Evolutionary conservation across 2,888 invertebrate species (phyloP).

Genomic region (Pimpla rufipes): DNA sequence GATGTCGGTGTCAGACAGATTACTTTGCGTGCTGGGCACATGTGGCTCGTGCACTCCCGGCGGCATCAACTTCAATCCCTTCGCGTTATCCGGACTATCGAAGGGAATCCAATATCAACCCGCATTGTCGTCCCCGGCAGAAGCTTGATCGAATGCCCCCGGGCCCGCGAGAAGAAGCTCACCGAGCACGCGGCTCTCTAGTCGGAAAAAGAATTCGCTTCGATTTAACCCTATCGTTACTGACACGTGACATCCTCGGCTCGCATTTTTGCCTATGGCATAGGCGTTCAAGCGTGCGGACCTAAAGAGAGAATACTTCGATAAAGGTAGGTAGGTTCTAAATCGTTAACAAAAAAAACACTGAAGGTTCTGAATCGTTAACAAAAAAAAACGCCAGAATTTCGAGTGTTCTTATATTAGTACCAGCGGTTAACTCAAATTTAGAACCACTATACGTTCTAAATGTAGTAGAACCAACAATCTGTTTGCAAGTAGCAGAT

Average conservation of each 20-base stretch:
- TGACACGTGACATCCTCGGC: constrained; percentile 1
- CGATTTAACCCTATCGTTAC: neutral
- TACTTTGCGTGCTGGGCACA: constrained; percentile 60
- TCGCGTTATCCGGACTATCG: constrained; percentile 49
- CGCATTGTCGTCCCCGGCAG: constrained; percentile 50
- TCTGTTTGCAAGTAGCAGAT: too few species aligned
- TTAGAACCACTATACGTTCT: too few species aligned
- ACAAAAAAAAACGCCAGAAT: too few species aligned
- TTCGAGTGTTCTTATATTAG: too few species aligned
- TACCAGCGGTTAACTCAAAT: too few species aligned
- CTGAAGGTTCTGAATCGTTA: too few species aligned
- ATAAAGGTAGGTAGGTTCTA: neutral
- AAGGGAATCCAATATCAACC: constrained; percentile 67
- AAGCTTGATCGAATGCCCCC: constrained; percentile 55
- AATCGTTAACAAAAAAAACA: too few species aligned
- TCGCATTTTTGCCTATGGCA: neutral
- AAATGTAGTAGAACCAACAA: too few species aligned
- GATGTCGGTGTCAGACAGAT: constrained; percentile 72
- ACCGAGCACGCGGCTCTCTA: neutral
- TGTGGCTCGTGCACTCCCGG: constrained; percentile 50
- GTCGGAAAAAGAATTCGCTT: constrained; percentile 4
- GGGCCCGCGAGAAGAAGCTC: constrained; percentile 18
- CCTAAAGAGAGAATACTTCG: neutral
- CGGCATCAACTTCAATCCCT: constrained; percentile 64
- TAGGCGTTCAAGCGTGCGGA: too few species aligned